phyloP scores from a whole-genome alignment of 2,888 invertebrate genomes.

The Meteorus colon region DNA sequence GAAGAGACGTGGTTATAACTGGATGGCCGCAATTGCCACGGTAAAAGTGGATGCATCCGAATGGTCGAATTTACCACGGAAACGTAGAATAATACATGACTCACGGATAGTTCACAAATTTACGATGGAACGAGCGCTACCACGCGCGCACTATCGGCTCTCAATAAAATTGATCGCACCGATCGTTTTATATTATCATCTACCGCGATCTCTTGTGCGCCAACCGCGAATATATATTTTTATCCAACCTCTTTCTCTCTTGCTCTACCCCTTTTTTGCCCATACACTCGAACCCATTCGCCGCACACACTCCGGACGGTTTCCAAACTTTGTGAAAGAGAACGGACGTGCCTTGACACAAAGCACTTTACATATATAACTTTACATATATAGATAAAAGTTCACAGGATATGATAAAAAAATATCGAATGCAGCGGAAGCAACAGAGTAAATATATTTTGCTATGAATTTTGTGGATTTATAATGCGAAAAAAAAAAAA shows the following conservation, averaged over 20 bases:
- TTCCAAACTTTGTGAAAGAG: conserved; percentile 39
- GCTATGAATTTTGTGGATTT: not conserved
- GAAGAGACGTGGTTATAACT: conserved; percentile 24
- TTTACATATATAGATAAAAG: not conserved
- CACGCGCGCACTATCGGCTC: conserved; percentile 36
- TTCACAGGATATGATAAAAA: conserved; percentile 27
- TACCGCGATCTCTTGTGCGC: conserved; percentile 33
- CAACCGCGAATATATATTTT: conserved; percentile 37
- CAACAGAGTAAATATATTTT: not conserved
- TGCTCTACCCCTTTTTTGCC: conserved; percentile 4
- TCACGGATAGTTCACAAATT: conserved; percentile 42
- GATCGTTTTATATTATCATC: conserved; percentile 39
- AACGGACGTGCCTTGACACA: conserved; percentile 37
- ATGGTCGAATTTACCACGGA: conserved; percentile 42
- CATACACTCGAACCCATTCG: not conserved
- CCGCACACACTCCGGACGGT: conserved; percentile 24
- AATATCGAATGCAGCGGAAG: conserved; percentile 11
- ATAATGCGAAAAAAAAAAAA: not conserved
- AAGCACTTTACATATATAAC: conserved; percentile 13
- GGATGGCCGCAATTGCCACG: conserved; percentile 16
- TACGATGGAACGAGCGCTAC: conserved; percentile 29
- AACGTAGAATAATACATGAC: conserved; percentile 42
- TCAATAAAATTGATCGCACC: conserved; percentile 45
- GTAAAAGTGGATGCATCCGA: conserved; percentile 41
- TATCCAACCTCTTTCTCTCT: not conserved